Conservation (phyloP, 2,113 vertebrate genomes). For the Rynchops niger region DNA sequence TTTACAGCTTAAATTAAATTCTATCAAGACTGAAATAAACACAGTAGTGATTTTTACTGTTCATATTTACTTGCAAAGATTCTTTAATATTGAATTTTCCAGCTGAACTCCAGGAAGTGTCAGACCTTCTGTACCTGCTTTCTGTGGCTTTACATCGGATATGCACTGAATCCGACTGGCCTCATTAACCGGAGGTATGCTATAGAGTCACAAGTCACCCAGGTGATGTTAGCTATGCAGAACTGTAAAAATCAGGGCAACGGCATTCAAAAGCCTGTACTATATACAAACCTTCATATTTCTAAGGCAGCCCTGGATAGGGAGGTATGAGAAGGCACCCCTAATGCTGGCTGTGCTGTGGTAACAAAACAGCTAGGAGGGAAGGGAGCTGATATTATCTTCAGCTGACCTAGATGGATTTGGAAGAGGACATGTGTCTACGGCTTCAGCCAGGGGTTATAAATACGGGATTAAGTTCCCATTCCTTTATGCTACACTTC, state of each 20-base stretch:
- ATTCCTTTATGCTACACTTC: constrained; percentile 42
- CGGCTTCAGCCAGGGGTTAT: constrained; percentile 39
- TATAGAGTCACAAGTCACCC: background rate
- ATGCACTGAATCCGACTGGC: background rate
- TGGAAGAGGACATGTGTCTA: constrained; percentile 25
- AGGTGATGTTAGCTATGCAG: background rate
- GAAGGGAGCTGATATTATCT: background rate
- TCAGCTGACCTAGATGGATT: constrained; percentile 38
- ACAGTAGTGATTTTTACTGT: background rate
- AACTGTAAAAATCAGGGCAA: background rate
- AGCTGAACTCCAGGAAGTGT: background rate
- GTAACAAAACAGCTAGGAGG: background rate
- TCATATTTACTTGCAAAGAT: background rate
- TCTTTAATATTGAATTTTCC: background rate
- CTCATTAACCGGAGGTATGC: background rate
- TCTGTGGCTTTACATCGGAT: background rate
- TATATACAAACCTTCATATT: background rate
- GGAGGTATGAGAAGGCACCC: background rate
- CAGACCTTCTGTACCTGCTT: background rate
- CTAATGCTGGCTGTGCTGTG: background rate
- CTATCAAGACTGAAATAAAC: background rate
- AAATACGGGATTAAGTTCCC: constrained; percentile 40
- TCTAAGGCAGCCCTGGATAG: background rate
- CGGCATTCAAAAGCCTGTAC: background rate
- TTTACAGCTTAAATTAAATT: background rate